Conservation (phyloP, 2,888 invertebrate species). For the Andrena trimmerana region DNA sequence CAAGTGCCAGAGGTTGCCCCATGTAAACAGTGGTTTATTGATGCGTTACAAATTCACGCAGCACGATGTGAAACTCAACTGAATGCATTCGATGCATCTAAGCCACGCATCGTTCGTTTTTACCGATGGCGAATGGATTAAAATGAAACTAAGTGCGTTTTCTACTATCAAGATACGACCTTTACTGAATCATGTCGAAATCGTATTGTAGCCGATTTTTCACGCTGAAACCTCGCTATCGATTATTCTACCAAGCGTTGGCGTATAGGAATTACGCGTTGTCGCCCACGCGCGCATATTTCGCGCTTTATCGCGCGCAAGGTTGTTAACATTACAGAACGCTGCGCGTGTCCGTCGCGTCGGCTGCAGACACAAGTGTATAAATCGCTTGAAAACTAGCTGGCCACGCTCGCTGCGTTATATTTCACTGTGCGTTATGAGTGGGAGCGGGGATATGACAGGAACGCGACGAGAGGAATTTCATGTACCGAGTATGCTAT, state of each 20-base stretch:
- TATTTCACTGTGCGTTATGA: too few relatives aligned
- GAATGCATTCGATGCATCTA: too few relatives aligned
- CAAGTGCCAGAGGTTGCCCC: too few relatives aligned
- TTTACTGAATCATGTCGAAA: constrained; percentile 39
- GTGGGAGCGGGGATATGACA: constrained; percentile 9
- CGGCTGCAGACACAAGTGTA: neutral
- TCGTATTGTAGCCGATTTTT: constrained; percentile 26
- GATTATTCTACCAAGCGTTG: constrained; percentile 27
- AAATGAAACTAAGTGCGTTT: neutral
- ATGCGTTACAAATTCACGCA: too few relatives aligned
- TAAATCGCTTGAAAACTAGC: neutral
- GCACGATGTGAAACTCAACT: too few relatives aligned
- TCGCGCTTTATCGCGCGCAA: constrained; percentile 44
- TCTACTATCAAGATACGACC: neutral
- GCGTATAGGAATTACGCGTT: constrained; percentile 1
- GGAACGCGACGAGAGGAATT: constrained; percentile 15
- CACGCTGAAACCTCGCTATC: neutral
- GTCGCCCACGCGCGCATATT: constrained; percentile 32
- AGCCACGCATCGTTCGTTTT: neutral
- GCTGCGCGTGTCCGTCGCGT: neutral
- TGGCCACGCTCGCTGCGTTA: neutral
- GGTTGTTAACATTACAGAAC: constrained; percentile 40
- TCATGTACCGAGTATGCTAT: too few relatives aligned
- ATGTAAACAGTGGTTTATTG: too few relatives aligned
- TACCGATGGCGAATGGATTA: neutral